Evolutionary conservation across 2,113 vertebrate genomes (phyloP).

Genomic region (Aphelocoma coerulescens): DNA sequence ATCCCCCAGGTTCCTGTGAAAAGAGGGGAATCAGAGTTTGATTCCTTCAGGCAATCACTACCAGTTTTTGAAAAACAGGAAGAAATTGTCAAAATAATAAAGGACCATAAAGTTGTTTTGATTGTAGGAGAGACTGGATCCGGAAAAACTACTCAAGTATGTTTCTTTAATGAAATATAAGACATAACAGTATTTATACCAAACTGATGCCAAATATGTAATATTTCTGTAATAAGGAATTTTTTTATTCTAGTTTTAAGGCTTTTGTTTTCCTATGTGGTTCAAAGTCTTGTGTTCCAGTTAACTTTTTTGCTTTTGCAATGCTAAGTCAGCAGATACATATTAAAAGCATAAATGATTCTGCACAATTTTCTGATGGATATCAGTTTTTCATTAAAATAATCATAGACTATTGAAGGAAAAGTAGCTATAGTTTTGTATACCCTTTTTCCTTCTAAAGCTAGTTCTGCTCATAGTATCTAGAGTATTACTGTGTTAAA

Average conservation of each 20-base stretch:
- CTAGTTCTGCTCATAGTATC: background rate
- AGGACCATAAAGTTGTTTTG: constrained; percentile 86
- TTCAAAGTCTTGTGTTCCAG: background rate
- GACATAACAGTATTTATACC: background rate
- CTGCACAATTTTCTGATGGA: background rate
- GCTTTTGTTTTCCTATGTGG: background rate
- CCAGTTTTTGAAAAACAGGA: constrained; percentile 85
- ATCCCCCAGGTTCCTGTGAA: constrained; percentile 86
- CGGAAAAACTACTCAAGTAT: constrained; percentile 96
- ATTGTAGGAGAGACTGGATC: constrained; percentile 95
- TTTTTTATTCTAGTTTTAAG: background rate
- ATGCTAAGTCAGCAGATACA: background rate
- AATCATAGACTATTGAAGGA: background rate
- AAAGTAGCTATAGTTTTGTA: background rate
- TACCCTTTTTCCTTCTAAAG: background rate
- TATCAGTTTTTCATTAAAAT: background rate
- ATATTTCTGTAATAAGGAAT: background rate
- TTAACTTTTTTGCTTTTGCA: background rate
- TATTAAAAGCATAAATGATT: background rate
- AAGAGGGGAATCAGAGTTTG: constrained; percentile 84
- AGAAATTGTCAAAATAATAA: constrained; percentile 87
- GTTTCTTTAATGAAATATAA: constrained; percentile 13
- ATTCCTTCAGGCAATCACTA: constrained; percentile 83
- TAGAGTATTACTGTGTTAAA: background rate
- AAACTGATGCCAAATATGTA: background rate